These are phyloP conservation scores for Halyomorpha halys DNA, from an alignment of 1,140 invertebrate species.

Conservation along the genomic window DNA sequence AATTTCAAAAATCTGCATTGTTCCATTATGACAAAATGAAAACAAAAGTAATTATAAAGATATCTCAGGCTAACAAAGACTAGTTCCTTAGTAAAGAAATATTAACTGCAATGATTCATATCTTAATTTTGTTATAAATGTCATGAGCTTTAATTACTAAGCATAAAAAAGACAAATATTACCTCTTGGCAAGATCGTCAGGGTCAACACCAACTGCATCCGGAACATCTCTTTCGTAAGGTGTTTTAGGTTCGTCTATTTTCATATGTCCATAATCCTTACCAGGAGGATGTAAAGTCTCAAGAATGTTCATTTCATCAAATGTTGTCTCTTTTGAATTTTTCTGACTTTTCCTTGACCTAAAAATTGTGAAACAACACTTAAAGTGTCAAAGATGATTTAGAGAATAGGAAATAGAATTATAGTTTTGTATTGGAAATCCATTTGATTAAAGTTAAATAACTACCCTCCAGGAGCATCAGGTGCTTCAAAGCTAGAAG, in stretches of 20 bases:
- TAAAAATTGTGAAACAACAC: neutral
- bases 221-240: slow-evolving; percentile 67
- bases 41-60: too few relatives aligned
- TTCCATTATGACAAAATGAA: too few relatives aligned
- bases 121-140: too few relatives aligned
- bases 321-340: slow-evolving; percentile 79
- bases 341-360: slow-evolving; percentile 31
- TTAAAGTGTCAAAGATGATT: neutral
- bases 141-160: too few relatives aligned
- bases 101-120: too few relatives aligned
- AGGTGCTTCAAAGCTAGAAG: slow-evolving; percentile 73
- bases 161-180: too few relatives aligned
- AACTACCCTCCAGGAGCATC: slow-evolving; percentile 42
- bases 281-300: slow-evolving; percentile 91
- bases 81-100: too few relatives aligned
- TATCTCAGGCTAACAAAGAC: too few relatives aligned
- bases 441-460: neutral
- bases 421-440: neutral
- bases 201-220: slow-evolving; percentile 59
- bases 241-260: slow-evolving; percentile 96
- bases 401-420: neutral
- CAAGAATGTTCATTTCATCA: slow-evolving; percentile 99
- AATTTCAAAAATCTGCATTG: too few relatives aligned
- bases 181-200: slow-evolving; percentile 71
- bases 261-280: slow-evolving; percentile 99